Base-by-base conservation (phyloP, 2,888 invertebrate species). In the Hypena proboscidalis region DNA sequence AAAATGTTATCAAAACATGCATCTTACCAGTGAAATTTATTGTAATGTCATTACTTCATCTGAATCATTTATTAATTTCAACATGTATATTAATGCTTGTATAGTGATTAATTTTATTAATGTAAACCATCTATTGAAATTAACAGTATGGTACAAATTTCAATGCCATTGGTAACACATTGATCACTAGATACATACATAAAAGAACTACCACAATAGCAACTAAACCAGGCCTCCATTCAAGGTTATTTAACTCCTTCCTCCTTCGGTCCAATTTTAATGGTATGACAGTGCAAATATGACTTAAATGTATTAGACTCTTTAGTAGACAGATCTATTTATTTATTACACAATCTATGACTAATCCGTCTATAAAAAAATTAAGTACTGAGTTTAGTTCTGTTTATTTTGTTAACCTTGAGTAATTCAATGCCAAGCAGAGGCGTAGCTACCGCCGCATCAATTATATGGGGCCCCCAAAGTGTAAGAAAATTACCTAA, bases 161-260 rank as follows among this genome's bases (percentile, higher is more conserved):
- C 75, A 82, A 77, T 80, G 79, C 48, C 78, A 75, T 46, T 67
- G 44, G 61, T 65, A 76, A 47, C 53, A 66, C 60, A 64, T 44
- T 63, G 58, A 55, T 55, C 51, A 51, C 51, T 59, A 47, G 39
- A 50, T 29, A 35, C 14, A n/a, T 41, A 54, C 29, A 51, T 39
- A 49, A 56, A 38, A 46, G 32, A 25, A 32, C 26, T 32, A 14
- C 25, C 34, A 58, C 47, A 49, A 61, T 55, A 43, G 33, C 17
- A 20, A 29, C 30, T 21, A 43, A 54, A 58, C 54, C 60, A 60
- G 56, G 56, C 58, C 51, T 48, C 41, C 49, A 58, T 58, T 67
- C 67, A 71, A 71, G 71, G 67, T 62, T 55, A 23, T 38, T 50
- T 51, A 41, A 52, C 46, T 58, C 58, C 57, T 58, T 42, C 47